Base-by-base conservation (phyloP, 2,797 vertebrate genomes). In the Zalophus californianus region DNA sequence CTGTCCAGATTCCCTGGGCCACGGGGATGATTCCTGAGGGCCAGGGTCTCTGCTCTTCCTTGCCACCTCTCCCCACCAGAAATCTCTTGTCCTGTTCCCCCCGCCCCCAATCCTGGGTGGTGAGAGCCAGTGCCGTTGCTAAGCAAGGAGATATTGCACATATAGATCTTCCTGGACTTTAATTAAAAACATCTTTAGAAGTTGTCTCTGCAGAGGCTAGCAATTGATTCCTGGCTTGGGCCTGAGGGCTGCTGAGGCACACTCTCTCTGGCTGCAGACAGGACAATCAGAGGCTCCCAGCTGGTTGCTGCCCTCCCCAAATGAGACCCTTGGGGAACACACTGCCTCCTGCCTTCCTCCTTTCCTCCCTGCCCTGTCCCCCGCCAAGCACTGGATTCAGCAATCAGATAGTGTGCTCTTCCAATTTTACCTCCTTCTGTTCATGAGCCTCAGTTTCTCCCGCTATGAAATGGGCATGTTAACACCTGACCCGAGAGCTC, bases 171-270 rank as follows among this genome's bases (percentile, higher is more conserved):
- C 98, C 96, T 97, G 98, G 97, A 98, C 98, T 98, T 98, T 98
- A 98, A 98, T 98, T 98, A 98, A 98, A 97, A 98, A 98, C 98
- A 97, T 98, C 98, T 98, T 98, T 98, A 98, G 97, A 98, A 97
- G 96, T 96, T 96, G 95, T 97, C 96, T 97, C 96, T 97, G 96
- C 97, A 90, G 98, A 97, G 96, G 86, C 97, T 96, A 89, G 95
- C 78, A 29, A 98, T 97, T 98, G 98, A 98, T 98, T 98, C 97
- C 90, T 87, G 93, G 96, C 90, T 91, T 97, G 97, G 97, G 96
- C 98, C 97, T 21, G 88, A 88, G 94, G 98, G 98, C 94, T 97
- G 96, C 96, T 96, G 97, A 97, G 89, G 91, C 85, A 80, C 5
- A 86, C 94, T 96, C 90, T 97, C 97, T 96, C 58, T 12, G 12